A percentile compares a stretch with the other conserved stretches of the same genome.
Conservation (phyloP, 1,140 invertebrate genomes). For the Plodia interpunctella region DNA sequence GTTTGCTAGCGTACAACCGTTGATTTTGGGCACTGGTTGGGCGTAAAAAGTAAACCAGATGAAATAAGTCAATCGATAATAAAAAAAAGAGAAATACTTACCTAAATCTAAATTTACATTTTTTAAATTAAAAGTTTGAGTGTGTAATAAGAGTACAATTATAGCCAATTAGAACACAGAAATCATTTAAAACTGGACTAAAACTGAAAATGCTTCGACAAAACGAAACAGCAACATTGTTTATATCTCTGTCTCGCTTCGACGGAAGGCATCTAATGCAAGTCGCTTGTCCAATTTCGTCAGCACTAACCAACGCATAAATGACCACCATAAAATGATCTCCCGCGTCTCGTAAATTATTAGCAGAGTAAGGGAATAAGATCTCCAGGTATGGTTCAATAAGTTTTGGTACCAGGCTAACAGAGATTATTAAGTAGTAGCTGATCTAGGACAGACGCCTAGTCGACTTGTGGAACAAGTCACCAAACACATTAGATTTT, state of each 20-base stretch:
- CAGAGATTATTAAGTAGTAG: conserved; percentile 15
- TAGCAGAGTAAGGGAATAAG: neutral
- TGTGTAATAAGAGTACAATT: too few relatives aligned
- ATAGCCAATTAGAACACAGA: too few relatives aligned
- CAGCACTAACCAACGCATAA: conserved; percentile 8
- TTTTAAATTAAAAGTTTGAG: too few relatives aligned
- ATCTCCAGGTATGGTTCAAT: neutral
- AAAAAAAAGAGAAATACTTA: too few relatives aligned
- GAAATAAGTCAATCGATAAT: too few relatives aligned
- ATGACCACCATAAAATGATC: neutral
- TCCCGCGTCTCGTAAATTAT: neutral
- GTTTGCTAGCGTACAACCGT: too few relatives aligned
- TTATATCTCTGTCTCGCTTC: conserved; percentile 26
- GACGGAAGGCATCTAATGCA: conserved; percentile 23
- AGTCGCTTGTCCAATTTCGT: conserved; percentile 25
- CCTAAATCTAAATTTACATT: too few relatives aligned
- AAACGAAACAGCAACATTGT: conserved; percentile 19
- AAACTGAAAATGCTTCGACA: neutral
- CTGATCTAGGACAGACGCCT: conserved; percentile 18
- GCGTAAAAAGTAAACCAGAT: too few relatives aligned
- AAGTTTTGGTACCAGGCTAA: conserved; percentile 18
- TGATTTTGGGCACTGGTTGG: too few relatives aligned
- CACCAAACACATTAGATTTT: conserved; percentile 5
- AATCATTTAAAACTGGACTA: too few relatives aligned
- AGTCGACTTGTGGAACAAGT: neutral